Conservation (phyloP, 2,888 invertebrate genomes). For the Drosophila affinis region DNA sequence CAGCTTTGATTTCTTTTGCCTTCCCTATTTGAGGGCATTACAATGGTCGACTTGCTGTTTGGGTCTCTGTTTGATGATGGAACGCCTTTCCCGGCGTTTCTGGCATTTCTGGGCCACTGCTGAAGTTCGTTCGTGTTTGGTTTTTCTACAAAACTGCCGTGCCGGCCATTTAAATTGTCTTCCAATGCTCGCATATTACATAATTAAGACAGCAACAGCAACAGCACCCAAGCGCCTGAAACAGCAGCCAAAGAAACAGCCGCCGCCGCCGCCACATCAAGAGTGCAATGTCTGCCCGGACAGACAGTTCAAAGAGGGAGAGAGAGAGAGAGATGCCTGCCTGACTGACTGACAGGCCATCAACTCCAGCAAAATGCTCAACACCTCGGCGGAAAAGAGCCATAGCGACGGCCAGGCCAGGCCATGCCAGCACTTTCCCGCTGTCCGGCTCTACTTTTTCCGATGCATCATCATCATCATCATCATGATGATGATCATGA, state of each 20-base stretch:
- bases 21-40: conserved; percentile 25
- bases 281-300: conserved; percentile 10
- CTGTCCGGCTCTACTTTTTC: conserved; percentile 59
- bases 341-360: conserved; percentile 72
- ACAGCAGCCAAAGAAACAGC: conserved; percentile 28
- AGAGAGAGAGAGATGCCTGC: conserved; percentile 18
- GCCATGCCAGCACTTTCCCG: conserved; percentile 38
- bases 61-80: conserved; percentile 7
- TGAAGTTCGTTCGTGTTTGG: conserved; percentile 61
- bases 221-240: conserved; percentile 21
- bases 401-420: conserved; percentile 7
- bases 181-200: conserved; percentile 76
- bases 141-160: conserved; percentile 70
- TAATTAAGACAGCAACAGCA: conserved; percentile 73
- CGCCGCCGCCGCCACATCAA: conserved; percentile 20
- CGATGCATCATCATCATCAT: conserved; percentile 60
- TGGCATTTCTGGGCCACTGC: conserved; percentile 44
- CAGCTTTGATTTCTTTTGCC: neutral
- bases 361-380: conserved; percentile 70
- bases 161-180: conserved; percentile 73
- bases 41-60: conserved; percentile 12
- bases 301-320: neutral
- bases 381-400: conserved; percentile 52
- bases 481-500: neutral
- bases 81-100: conserved; percentile 18